A percentile compares a stretch with the other conserved stretches of the same genome.
These are phyloP conservation scores for Lasaia peninsularis DNA, from an alignment of 1,140 invertebrate species.

Conservation along the genomic window DNA sequence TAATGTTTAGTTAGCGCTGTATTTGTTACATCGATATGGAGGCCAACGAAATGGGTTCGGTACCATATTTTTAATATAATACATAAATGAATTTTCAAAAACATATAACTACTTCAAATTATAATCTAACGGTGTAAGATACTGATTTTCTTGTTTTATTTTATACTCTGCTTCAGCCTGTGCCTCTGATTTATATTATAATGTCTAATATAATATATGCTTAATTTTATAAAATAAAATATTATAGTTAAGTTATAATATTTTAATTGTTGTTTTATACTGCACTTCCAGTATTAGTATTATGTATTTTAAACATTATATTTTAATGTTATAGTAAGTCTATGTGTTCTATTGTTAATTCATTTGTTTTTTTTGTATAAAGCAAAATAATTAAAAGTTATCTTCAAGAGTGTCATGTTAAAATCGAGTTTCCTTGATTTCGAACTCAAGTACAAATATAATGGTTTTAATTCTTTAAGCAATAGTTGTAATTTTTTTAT, in stretches of 20 bases:
- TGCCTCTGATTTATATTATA: not conserved
- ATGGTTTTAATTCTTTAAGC: conserved; percentile 6
- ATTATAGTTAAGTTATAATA: conserved; percentile 1
- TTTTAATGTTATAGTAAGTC: not conserved
- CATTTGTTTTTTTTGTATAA: not conserved
- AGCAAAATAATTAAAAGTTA: not conserved
- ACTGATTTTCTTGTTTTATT: conserved; percentile 3
- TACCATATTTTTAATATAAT: conserved; percentile 14
- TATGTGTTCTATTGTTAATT: not conserved
- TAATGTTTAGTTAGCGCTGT: conserved; percentile 10
- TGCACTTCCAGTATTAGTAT: conserved; percentile 6
- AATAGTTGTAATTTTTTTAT: not conserved
- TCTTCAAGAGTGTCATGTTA: not conserved
- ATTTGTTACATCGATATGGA: conserved; percentile 12
- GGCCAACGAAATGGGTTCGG: conserved; percentile 14
- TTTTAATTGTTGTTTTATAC: not conserved
- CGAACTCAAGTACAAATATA: not conserved
- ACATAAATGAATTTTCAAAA: conserved; percentile 23
- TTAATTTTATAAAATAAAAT: conserved; percentile 2
- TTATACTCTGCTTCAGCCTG: not conserved
- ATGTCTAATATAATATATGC: not conserved
- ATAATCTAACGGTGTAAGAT: conserved; percentile 6
- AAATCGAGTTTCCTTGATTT: not conserved
- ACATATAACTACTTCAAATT: conserved; percentile 8
- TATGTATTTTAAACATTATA: conserved; percentile 2